phyloP scores from a whole-genome alignment of 2,797 vertebrate genomes.

The Synaphobranchus kaupii region DNA sequence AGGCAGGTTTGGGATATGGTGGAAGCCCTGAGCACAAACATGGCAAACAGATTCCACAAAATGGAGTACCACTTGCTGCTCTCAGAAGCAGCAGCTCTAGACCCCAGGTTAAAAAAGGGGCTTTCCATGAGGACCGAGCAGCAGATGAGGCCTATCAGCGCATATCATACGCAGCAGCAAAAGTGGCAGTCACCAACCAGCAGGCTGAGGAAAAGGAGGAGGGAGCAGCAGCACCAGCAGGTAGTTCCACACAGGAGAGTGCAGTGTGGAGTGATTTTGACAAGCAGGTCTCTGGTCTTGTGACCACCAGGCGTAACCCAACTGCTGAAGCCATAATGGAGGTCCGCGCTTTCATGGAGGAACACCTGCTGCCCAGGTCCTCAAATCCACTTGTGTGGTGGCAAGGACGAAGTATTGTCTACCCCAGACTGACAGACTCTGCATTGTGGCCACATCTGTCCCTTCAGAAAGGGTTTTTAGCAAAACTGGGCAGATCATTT shows the following conservation, averaged over 20 bases:
- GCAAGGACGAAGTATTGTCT: not conserved
- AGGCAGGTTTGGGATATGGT: too few species aligned
- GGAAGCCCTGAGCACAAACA: slow-evolving; percentile 1
- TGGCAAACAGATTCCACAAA: not conserved
- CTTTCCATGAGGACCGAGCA: not conserved
- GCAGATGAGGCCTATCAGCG: slow-evolving; percentile 2
- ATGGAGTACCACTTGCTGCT: not conserved
- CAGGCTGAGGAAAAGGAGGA: not conserved
- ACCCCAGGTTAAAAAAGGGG: not conserved
- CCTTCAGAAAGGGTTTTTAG: not conserved
- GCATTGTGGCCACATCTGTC: not conserved
- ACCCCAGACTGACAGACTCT: not conserved
- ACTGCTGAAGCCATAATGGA: not conserved
- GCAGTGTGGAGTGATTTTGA: not conserved
- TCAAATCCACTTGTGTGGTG: not conserved
- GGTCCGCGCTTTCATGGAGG: not conserved
- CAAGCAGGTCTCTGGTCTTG: not conserved
- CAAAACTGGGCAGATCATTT: not conserved
- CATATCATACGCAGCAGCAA: not conserved
- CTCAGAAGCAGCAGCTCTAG: not conserved
- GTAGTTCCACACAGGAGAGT: not conserved
- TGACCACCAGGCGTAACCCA: slow-evolving; percentile 1
- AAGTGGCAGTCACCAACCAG: not conserved
- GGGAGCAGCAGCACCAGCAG: not conserved
- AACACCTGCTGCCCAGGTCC: not conserved